phyloP scores from a whole-genome alignment of 2,888 invertebrate species.

The Halocaridina rubra region DNA sequence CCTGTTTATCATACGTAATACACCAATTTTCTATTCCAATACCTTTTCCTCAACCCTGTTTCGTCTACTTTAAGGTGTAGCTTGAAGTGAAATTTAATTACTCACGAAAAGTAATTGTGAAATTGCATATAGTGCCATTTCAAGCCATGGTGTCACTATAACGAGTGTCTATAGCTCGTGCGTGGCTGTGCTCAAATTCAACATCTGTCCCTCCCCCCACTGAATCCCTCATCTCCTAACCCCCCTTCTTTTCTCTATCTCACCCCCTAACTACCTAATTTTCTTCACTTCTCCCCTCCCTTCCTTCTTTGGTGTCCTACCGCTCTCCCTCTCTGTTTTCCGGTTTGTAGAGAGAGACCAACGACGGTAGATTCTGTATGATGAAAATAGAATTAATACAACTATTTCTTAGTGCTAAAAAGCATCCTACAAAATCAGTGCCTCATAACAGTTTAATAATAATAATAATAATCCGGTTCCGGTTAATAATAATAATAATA shows the following conservation, averaged over 20 bases:
- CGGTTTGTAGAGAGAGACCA: slow-evolving; percentile 38
- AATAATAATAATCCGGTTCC: no score
- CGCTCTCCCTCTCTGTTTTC: slow-evolving; percentile 26
- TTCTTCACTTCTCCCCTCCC: neutral
- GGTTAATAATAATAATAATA: no score
- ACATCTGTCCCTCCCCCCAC: slow-evolving; percentile 33
- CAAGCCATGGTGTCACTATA: no score
- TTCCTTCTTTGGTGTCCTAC: neutral
- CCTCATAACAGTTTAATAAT: no score
- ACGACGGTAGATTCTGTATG: slow-evolving; percentile 26
- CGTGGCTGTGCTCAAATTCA: slow-evolving; percentile 5
- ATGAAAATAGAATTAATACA: neutral
- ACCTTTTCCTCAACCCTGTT: no score
- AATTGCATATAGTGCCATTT: neutral
- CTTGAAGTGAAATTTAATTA: neutral
- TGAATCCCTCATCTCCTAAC: neutral
- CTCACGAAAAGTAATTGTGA: no score
- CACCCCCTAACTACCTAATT: neutral
- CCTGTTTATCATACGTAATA: no score
- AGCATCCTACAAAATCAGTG: no score
- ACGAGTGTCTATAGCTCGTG: slow-evolving; percentile 36
- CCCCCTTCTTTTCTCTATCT: neutral
- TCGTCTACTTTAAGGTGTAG: neutral
- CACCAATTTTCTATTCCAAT: no score
- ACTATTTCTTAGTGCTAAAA: neutral